Evolutionary conservation across 2,888 invertebrate genomes (phyloP).

Genomic region (Drosophila colorata): DNA sequence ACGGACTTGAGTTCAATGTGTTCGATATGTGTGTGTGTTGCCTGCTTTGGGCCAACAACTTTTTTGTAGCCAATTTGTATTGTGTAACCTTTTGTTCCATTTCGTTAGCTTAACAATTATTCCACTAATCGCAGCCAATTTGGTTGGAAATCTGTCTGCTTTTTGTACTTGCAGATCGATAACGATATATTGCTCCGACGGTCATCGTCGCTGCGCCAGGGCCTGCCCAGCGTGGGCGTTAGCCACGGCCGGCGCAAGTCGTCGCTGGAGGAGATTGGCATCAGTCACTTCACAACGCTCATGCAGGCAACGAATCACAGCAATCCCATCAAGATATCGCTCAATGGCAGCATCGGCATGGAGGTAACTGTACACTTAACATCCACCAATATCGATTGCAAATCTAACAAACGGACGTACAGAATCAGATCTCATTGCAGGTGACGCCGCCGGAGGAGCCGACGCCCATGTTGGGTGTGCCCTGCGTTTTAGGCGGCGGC

Average conservation of each 20-base stretch:
- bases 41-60: constrained; percentile 19
- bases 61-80: constrained; percentile 64
- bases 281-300: constrained; percentile 91
- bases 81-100: constrained; percentile 33
- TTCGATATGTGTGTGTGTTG: constrained; percentile 52
- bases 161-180: constrained; percentile 85
- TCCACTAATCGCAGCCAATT: constrained; percentile 40
- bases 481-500: constrained; percentile 81
- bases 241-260: constrained; percentile 89
- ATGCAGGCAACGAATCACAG: constrained; percentile 89
- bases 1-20: constrained; percentile 42
- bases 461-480: constrained; percentile 84
- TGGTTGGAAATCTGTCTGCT: constrained; percentile 30
- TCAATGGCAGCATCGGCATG: constrained; percentile 94
- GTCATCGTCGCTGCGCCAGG: constrained; percentile 94
- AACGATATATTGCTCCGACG: constrained; percentile 93
- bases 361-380: constrained; percentile 86
- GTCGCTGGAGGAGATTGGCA: constrained; percentile 94
- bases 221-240: constrained; percentile 88
- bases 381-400: background rate
- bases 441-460: constrained; percentile 90
- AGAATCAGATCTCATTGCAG: constrained; percentile 84
- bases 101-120: background rate
- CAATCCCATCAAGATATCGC: constrained; percentile 93
- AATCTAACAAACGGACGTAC: background rate